phyloP scores from a whole-genome alignment of 1,140 invertebrate genomes.

The Bombyx mandarina region DNA sequence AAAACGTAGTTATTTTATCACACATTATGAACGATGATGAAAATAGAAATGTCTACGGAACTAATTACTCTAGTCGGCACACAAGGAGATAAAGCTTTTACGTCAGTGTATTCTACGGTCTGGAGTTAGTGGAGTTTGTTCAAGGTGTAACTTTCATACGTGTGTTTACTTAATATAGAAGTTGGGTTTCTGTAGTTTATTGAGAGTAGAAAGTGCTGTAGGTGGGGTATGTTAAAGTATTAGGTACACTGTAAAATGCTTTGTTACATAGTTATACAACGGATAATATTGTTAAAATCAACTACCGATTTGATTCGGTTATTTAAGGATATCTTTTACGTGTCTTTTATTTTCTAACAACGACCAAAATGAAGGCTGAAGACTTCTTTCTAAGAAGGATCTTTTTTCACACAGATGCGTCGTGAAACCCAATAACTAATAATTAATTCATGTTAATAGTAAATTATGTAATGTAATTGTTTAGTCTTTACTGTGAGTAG shows the following conservation, averaged over 20 bases:
- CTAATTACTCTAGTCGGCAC: conserved; percentile 41
- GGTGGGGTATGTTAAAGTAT: background rate
- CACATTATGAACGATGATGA: conserved; percentile 25
- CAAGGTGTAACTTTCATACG: conserved; percentile 43
- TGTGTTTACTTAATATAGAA: conserved; percentile 35
- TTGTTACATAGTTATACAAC: background rate
- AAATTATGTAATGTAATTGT: too few relatives aligned
- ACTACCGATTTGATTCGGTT: background rate
- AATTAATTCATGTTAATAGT: too few relatives aligned
- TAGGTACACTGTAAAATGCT: background rate
- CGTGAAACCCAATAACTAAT: too few relatives aligned
- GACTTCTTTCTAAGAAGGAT: too few relatives aligned
- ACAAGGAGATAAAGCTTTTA: conserved; percentile 37
- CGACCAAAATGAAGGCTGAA: too few relatives aligned
- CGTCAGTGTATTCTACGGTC: conserved; percentile 38
- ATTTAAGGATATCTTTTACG: background rate
- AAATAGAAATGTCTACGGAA: conserved; percentile 46
- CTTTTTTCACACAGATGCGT: too few relatives aligned
- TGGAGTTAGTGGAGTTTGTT: conserved; percentile 29
- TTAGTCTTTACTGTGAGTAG: too few relatives aligned
- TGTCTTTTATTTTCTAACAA: too few relatives aligned
- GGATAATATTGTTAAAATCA: background rate
- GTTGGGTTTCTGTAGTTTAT: conserved; percentile 42
- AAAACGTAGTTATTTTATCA: too few relatives aligned
- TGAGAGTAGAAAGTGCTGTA: conserved; percentile 9